These are phyloP conservation scores for Mustela nigripes DNA, from an alignment of 2,113 vertebrate species.

Conservation along the genomic window DNA sequence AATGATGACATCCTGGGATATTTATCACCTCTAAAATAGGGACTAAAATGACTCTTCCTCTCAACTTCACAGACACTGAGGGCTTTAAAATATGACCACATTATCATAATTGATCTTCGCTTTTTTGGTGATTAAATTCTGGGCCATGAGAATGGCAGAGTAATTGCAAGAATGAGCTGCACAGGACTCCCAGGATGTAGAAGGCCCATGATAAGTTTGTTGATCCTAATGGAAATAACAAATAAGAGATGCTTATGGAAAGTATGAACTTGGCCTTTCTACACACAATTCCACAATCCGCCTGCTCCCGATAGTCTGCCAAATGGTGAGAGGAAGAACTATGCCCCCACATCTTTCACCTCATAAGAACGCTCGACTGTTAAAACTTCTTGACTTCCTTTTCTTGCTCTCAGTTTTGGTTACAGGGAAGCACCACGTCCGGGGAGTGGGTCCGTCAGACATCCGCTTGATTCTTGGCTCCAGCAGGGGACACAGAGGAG, in stretches of 20 bases:
- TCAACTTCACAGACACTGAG: background rate
- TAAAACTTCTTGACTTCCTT: background rate
- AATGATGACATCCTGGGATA: slow-evolving; percentile 31
- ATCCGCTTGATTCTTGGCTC: background rate
- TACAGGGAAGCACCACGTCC: accelerated
- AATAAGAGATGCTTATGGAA: background rate
- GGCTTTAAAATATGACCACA: slow-evolving; percentile 40
- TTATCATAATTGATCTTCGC: slow-evolving; percentile 66
- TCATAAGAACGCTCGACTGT: background rate
- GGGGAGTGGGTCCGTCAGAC: background rate
- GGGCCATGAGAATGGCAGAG: background rate
- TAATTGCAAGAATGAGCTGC: background rate
- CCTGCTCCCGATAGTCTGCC: background rate
- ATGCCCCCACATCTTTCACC: background rate
- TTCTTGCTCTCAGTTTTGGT: background rate
- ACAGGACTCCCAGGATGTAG: background rate
- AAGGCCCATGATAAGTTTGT: background rate
- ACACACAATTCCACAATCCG: background rate
- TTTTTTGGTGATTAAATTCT: slow-evolving; percentile 57
- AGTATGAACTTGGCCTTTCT: background rate
- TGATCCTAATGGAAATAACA: background rate
- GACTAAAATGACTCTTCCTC: slow-evolving; percentile 42
- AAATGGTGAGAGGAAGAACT: background rate
- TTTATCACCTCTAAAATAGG: slow-evolving; percentile 58
- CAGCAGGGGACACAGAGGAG: background rate